Evolutionary conservation across 2,888 invertebrate genomes (phyloP), one percentile per base, ranked within the genome.

Genomic region (Sturmia bella): DNA sequence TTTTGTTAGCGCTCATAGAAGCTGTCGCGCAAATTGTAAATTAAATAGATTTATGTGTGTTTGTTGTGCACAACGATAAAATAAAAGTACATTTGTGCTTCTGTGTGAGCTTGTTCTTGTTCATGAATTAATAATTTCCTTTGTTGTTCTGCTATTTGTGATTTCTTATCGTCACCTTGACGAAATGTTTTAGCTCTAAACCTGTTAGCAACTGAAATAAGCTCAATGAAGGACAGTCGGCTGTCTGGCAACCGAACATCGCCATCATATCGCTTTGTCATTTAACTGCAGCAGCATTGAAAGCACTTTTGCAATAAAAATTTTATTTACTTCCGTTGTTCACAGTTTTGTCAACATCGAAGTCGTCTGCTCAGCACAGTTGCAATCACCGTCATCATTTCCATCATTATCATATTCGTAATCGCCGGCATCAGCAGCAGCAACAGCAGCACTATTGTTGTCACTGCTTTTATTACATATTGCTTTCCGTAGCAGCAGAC

Each of bases 291-390:
- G 17, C 17, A 27, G 17, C 5, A 57, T 39, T 19, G 48, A 12
- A 66, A n/a, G 54, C 41, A 24, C 48, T 63, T 72, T 70, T 19
- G 50, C 56, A 56, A 61, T 52, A 73, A 59, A 75, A 57, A 39
- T 39, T 57, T 39, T 15, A 43, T 59, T 11, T 59, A 48, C 56
- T 41, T 72, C 70, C 64, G 32, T 39, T 64, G 57, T 56, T 63
- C 21, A 32, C 19, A 61, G 15, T 57, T 66, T 15, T 50, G 19
- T 70, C 45, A 37, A 17, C 41, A 57, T 39, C 48, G 24, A 21
- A 63, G 39, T 45, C 7, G 32, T 69, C 56, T 57, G 12, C 17
- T 57, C 66, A 57, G 59, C 59, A 59, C 52, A 68, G 43, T 68
- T 68, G 52, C 41, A 56, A 48, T 74, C 64, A 45, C 27, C 48